These are phyloP conservation scores for Anhinga anhinga DNA, from an alignment of 2,113 vertebrate genomes.

Conservation along the genomic window DNA sequence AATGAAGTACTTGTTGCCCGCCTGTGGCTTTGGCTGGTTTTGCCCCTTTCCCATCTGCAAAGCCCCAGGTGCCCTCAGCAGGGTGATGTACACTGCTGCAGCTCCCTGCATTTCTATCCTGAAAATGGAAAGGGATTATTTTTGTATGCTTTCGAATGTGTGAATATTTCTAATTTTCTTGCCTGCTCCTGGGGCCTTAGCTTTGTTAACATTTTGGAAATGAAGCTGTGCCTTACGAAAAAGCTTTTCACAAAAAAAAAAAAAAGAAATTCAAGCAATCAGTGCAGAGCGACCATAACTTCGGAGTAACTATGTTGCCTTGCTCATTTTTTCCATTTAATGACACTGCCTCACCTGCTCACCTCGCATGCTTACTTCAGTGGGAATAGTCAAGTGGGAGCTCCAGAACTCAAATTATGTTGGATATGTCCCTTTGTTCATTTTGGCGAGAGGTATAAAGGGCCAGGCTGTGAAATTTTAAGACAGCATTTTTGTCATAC, in stretches of 20 bases:
- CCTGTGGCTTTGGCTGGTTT: background rate
- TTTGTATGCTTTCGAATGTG: background rate
- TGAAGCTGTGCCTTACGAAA: background rate
- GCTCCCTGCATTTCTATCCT: background rate
- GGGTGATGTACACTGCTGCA: background rate
- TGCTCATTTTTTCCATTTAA: background rate
- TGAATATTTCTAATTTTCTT: constrained; percentile 52
- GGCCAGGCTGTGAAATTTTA: background rate
- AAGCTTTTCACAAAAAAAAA: background rate
- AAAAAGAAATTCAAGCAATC: constrained; percentile 12
- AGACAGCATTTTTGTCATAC: background rate
- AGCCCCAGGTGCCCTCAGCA: background rate
- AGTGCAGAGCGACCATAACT: background rate
- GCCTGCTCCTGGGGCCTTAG: background rate
- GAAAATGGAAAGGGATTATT: constrained; percentile 3
- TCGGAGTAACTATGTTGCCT: background rate
- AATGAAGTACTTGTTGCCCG: constrained; percentile 24
- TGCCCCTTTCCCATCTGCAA: background rate
- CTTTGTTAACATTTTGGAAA: constrained; percentile 47
- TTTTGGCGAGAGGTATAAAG: background rate
- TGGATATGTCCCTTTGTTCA: background rate
- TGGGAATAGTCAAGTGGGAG: background rate
- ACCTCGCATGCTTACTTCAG: background rate
- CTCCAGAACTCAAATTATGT: constrained; percentile 8
- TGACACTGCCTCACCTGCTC: background rate